A percentile compares a stretch with the other conserved stretches of the same genome.
phyloP scores from a whole-genome alignment of 2,113 vertebrate genomes.

The Vombatus ursinus region DNA sequence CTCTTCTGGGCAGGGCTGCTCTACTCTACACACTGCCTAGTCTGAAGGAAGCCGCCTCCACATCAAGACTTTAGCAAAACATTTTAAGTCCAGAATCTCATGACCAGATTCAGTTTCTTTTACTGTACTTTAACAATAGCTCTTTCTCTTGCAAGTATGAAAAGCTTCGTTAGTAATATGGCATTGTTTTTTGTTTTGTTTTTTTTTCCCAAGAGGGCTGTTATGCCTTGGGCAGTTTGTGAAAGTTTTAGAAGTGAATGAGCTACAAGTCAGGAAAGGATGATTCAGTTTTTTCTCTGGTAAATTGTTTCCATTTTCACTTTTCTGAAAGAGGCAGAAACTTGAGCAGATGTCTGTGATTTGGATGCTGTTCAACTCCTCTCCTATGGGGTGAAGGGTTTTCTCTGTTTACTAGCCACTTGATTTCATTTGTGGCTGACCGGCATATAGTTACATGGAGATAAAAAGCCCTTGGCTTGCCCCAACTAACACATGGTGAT shows the following conservation, averaged over 20 bases:
- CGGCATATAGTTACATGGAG: not conserved
- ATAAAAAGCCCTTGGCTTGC: constrained; percentile 6
- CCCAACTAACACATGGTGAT: constrained; percentile 27
- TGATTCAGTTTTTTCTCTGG: not conserved
- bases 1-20: not conserved
- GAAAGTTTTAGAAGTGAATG: not conserved
- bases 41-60: constrained; percentile 28
- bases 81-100: constrained; percentile 13
- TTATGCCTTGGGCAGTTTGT: not conserved
- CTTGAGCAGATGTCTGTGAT: not conserved
- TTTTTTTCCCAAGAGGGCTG: not conserved
- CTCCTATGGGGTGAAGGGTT: not conserved
- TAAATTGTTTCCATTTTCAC: constrained; percentile 46
- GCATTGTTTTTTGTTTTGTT: constrained; percentile 30
- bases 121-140: constrained; percentile 18
- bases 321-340: not conserved
- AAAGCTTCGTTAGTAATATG: constrained; percentile 12
- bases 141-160: constrained; percentile 36
- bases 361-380: not conserved
- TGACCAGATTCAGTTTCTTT: constrained; percentile 39
- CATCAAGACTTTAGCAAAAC: constrained; percentile 11
- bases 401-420: constrained; percentile 4
- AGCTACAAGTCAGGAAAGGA: not conserved
- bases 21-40: not conserved
- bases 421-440: not conserved